These are phyloP conservation scores for Zoanthus gigantus DNA, from an alignment of 92 coral and sea anemone genomes.

Conservation along the genomic window DNA sequence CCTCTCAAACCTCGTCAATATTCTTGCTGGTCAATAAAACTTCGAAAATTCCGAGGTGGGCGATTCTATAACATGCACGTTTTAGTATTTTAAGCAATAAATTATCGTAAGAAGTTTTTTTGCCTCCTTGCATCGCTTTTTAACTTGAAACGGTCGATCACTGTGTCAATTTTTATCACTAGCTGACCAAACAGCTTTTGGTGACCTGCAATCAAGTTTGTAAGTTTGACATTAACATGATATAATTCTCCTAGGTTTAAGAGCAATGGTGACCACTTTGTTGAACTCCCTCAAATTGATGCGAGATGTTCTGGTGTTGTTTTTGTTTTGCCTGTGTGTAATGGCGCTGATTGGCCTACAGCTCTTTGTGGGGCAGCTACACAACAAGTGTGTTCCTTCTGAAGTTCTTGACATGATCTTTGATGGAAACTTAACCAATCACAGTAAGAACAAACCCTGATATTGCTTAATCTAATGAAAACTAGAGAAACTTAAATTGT, in stretches of 20 bases:
- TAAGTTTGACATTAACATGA: too few relatives aligned
- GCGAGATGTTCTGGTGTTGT: conserved; percentile 84
- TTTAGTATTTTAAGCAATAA: too few relatives aligned
- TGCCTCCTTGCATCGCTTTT: too few relatives aligned
- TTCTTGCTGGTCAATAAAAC: too few relatives aligned
- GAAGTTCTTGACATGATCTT: background rate
- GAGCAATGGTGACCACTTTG: conserved; percentile 91
- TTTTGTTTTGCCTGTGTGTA: conserved; percentile 80
- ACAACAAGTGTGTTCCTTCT: conserved; percentile 70
- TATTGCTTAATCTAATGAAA: background rate
- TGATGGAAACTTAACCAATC: conserved; percentile 48
- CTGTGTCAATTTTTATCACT: too few relatives aligned
- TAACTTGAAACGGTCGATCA: too few relatives aligned
- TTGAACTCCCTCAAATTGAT: conserved; percentile 81
- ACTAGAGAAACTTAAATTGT: background rate
- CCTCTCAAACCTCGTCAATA: too few relatives aligned
- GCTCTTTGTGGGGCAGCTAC: conserved; percentile 79
- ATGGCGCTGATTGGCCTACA: conserved; percentile 89
- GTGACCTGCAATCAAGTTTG: too few relatives aligned
- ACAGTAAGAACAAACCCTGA: conserved; percentile 57
- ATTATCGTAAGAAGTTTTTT: too few relatives aligned
- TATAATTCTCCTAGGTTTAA: conserved; percentile 50
- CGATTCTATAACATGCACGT: too few relatives aligned
- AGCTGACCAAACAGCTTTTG: too few relatives aligned
- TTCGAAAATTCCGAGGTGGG: too few relatives aligned